These are phyloP conservation scores for Callithrix jacchus DNA, from an alignment of 2,113 vertebrate species.

Conservation along the genomic window DNA sequence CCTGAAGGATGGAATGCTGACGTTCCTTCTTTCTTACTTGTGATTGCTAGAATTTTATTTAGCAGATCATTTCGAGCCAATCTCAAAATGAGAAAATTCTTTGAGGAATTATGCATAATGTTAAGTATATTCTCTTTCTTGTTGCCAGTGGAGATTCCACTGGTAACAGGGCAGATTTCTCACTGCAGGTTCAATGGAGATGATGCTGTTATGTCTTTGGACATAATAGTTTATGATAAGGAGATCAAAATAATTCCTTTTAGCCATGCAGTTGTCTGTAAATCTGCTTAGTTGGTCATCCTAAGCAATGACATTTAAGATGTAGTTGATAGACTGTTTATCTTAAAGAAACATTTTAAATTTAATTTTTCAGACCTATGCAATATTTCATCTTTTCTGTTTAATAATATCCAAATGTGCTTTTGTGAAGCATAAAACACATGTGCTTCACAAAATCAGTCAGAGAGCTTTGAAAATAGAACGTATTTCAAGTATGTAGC, in stretches of 20 bases:
- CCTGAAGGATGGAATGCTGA: slow-evolving; percentile 11
- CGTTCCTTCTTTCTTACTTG: slow-evolving; percentile 42
- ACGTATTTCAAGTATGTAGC: slow-evolving; percentile 42
- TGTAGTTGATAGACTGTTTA: slow-evolving; percentile 65
- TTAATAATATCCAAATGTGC: slow-evolving; percentile 75
- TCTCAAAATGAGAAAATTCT: slow-evolving; percentile 61
- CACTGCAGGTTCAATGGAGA: not conserved
- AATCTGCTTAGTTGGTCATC: slow-evolving; percentile 55
- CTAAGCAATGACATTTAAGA: slow-evolving; percentile 56
- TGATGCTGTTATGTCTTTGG: not conserved
- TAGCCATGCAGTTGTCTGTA: slow-evolving; percentile 48
- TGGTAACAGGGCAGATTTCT: not conserved
- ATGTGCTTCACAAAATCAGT: slow-evolving; percentile 73
- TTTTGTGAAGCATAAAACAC: slow-evolving; percentile 63
- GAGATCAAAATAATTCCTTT: slow-evolving; percentile 47
- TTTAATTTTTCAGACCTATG: slow-evolving; percentile 67
- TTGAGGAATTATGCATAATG: slow-evolving; percentile 34
- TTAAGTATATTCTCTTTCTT: not conserved
- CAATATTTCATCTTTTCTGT: slow-evolving; percentile 70
- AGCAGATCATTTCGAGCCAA: slow-evolving; percentile 35
- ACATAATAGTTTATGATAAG: slow-evolving; percentile 20
- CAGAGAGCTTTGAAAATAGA: slow-evolving; percentile 61
- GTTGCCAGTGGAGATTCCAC: not conserved
- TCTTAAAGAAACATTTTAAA: slow-evolving; percentile 72
- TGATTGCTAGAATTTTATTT: slow-evolving; percentile 46